A percentile compares a stretch with the other conserved stretches of the same genome.
Evolutionary conservation across 2,888 invertebrate genomes (phyloP).

Genomic region (Osmoderma eremita): DNA sequence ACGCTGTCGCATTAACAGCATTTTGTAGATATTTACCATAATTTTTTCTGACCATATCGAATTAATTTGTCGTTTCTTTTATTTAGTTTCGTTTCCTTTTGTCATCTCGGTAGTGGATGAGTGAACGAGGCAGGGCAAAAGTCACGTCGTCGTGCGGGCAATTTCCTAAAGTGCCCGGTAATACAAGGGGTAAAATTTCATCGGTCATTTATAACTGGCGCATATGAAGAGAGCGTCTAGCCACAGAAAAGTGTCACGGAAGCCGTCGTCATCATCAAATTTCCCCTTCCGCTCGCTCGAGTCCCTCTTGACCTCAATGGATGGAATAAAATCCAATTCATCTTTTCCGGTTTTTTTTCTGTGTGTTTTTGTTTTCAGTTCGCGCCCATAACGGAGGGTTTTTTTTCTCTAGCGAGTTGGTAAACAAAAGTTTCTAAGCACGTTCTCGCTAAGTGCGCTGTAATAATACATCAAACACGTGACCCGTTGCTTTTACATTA

Average conservation of each 20-base stretch:
- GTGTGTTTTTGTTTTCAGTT: not conserved
- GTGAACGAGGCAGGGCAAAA: slow-evolving; percentile 2
- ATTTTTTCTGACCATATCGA: no score
- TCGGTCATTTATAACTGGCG: slow-evolving; percentile 19
- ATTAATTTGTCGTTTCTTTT: no score
- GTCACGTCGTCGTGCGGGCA: slow-evolving; percentile 11
- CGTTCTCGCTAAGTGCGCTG: slow-evolving; percentile 2
- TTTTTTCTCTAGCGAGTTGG: not conserved
- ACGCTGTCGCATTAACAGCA: no score
- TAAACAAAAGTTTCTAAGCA: not conserved
- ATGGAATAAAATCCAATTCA: not conserved
- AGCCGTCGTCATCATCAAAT: slow-evolving; percentile 4
- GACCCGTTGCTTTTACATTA: not conserved
- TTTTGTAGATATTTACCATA: no score
- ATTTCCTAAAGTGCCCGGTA: slow-evolving; percentile 21
- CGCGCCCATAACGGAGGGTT: no score
- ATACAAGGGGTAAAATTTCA: slow-evolving; percentile 14
- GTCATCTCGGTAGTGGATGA: not conserved
- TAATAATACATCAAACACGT: slow-evolving; percentile 18
- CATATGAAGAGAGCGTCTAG: slow-evolving; percentile 7
- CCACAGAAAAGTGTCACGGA: not conserved
- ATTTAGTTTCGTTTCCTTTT: no score
- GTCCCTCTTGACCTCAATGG: not conserved
- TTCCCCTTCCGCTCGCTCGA: not conserved
- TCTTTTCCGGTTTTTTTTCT: not conserved